Conservation (phyloP, 1,140 invertebrate genomes). For the Cydia pomonella region DNA sequence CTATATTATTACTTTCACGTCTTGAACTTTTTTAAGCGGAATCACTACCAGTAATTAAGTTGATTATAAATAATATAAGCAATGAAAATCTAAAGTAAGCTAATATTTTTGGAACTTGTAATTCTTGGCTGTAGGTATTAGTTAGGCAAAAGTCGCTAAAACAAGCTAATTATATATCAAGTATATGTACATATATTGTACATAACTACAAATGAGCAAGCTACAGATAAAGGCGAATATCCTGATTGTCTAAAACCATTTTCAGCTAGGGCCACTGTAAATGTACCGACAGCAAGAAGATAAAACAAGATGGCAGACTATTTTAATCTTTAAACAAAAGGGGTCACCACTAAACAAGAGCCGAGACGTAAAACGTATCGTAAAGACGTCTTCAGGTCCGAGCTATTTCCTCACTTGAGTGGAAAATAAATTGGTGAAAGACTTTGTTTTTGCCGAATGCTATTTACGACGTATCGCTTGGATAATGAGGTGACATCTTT, state of each 20-base stretch:
- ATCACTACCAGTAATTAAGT: too few species aligned
- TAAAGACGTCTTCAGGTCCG: slow-evolving; percentile 27
- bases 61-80: too few species aligned
- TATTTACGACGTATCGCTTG: not conserved
- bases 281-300: slow-evolving; percentile 1
- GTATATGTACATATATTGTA: not conserved
- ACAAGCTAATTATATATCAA: too few species aligned
- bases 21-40: too few species aligned
- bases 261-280: not conserved
- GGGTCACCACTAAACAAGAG: slow-evolving; percentile 30
- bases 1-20: too few species aligned
- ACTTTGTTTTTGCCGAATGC: slow-evolving; percentile 1
- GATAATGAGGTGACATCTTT: not conserved
- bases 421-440: slow-evolving; percentile 22
- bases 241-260: not conserved
- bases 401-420: slow-evolving; percentile 12
- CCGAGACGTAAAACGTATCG: slow-evolving; percentile 26
- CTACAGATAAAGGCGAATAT: not conserved
- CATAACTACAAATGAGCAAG: not conserved
- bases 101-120: not conserved
- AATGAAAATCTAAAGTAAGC: not conserved
- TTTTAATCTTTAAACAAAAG: slow-evolving; percentile 33
- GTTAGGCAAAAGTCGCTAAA: too few species aligned
- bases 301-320: slow-evolving; percentile 18
- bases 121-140: too few species aligned